phyloP scores from a whole-genome alignment of 2,888 invertebrate species.

The Eupelmus urozonus region DNA sequence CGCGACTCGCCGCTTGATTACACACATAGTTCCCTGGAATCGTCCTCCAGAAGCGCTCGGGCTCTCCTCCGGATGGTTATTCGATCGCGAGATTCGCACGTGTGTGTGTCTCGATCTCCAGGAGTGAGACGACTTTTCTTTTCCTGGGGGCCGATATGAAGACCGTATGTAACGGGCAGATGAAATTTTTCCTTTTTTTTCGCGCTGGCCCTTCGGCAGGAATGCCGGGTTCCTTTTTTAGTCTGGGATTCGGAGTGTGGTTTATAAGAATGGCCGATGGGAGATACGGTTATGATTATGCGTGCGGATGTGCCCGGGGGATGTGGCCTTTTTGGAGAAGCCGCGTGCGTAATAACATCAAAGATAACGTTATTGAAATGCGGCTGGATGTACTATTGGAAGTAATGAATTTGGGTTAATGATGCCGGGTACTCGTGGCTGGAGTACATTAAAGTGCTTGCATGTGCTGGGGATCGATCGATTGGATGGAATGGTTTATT shows the following conservation, averaged over 20 bases:
- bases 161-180: neutral
- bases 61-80: constrained; percentile 23
- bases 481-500: too few relatives aligned
- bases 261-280: neutral
- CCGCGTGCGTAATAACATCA: neutral
- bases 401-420: too few relatives aligned
- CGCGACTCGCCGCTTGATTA: constrained; percentile 57
- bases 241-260: constrained; percentile 30
- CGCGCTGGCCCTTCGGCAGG: neutral
- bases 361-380: too few relatives aligned
- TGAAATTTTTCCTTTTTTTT: constrained; percentile 2
- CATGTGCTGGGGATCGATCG: too few relatives aligned
- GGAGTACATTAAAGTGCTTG: too few relatives aligned
- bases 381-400: too few relatives aligned
- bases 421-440: too few relatives aligned
- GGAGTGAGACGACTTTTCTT: too few relatives aligned
- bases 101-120: constrained; percentile 2
- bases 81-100: constrained; percentile 36
- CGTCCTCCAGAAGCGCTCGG: constrained; percentile 12
- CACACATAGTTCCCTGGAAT: constrained; percentile 56
- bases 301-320: neutral
- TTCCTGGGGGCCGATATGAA: too few relatives aligned
- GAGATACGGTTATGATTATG: neutral
- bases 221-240: constrained; percentile 10
- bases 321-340: neutral